These are phyloP conservation scores for Myanophis thanlyinensis DNA, from an alignment of 2,113 vertebrate species.

Conservation along the genomic window DNA sequence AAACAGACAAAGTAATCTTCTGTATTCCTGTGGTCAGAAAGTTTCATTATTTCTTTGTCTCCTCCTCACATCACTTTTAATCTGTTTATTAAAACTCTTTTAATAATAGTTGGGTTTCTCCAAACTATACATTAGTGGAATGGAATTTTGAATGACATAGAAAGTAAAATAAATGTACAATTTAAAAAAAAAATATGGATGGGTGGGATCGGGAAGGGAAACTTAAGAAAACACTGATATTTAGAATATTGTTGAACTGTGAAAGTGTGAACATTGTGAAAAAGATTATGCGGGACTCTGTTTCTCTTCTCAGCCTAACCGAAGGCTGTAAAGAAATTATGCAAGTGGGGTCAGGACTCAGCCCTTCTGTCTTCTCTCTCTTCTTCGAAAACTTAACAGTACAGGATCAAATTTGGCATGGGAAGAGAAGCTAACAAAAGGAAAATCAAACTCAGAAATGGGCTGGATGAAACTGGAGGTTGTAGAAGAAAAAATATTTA, in stretches of 20 bases:
- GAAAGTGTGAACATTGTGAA: slow-evolving; percentile 48
- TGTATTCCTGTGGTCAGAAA: not conserved
- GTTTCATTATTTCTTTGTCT: not conserved
- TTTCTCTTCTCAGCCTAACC: not conserved
- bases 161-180: slow-evolving; percentile 35
- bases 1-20: not conserved
- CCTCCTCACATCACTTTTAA: not conserved
- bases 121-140: not conserved
- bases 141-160: not conserved
- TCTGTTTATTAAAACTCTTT: not conserved
- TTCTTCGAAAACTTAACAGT: not conserved
- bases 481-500: not conserved
- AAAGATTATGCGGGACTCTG: not conserved
- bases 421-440: not conserved
- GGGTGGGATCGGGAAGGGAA: not conserved
- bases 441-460: not conserved
- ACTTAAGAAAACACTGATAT: slow-evolving; percentile 13
- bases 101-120: not conserved
- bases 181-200: slow-evolving; percentile 34
- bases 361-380: not conserved
- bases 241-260: not conserved
- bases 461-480: not conserved
- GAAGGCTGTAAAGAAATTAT: not conserved
- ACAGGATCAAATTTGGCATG: not conserved
- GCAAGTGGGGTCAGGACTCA: not conserved